phyloP scores from a whole-genome alignment of 2,797 vertebrate genomes.

The Urocyon cinereoargenteus region DNA sequence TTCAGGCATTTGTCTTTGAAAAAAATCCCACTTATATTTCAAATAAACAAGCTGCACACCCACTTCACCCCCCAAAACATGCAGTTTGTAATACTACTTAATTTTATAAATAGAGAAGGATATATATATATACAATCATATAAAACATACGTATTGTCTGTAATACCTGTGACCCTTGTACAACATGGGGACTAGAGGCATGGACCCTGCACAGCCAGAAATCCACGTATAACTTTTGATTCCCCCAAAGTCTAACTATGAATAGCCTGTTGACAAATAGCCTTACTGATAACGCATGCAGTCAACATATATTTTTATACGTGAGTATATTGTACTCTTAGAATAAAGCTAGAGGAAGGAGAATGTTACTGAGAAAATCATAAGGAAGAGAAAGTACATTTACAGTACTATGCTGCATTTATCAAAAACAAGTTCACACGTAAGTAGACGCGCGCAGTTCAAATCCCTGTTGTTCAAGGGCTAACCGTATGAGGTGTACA shows the following conservation, averaged over 20 bases:
- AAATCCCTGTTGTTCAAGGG: neutral
- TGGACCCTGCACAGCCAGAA: neutral
- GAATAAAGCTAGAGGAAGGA: neutral
- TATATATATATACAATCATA: neutral
- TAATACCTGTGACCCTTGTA: neutral
- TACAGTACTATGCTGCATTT: neutral
- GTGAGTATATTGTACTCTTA: neutral
- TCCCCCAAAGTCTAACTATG: neutral
- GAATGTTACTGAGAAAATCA: neutral
- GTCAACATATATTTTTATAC: neutral
- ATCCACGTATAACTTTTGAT: neutral
- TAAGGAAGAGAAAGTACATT: neutral
- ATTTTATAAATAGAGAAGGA: neutral
- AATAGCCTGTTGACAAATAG: neutral
- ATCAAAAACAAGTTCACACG: neutral
- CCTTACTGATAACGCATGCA: neutral
- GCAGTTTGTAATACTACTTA: neutral
- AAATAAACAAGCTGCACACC: neutral
- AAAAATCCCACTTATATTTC: slow-evolving; percentile 12
- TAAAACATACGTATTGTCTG: neutral
- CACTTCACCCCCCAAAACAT: accelerated
- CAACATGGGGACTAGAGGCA: neutral
- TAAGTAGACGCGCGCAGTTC: neutral
- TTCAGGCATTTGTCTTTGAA: neutral
- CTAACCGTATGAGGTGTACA: neutral